A percentile compares a stretch with the other conserved stretches of the same genome.
Conservation (phyloP, 2,888 invertebrate genomes). For the Philonicus albiceps region DNA sequence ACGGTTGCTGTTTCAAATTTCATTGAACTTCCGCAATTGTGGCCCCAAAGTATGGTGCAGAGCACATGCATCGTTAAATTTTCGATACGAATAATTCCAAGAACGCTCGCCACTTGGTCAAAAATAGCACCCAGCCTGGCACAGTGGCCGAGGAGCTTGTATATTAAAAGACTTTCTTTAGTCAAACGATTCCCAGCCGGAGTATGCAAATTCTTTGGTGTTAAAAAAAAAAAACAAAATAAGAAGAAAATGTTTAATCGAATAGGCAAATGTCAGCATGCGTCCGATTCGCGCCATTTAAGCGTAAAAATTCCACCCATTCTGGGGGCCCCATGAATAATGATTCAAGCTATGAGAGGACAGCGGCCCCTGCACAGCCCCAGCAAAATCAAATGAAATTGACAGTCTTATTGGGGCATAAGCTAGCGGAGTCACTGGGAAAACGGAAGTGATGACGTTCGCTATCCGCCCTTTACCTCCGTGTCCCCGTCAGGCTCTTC, state of each 20-base stretch:
- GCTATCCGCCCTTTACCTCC: neutral
- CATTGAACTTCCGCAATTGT: neutral
- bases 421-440: neutral
- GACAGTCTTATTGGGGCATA: neutral
- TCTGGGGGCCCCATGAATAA: neutral
- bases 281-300: constrained; percentile 10
- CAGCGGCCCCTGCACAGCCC: neutral
- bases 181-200: neutral
- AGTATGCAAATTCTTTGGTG: neutral
- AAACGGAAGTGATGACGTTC: constrained; percentile 29
- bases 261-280: constrained; percentile 12
- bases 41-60: neutral
- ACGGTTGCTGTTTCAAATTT: neutral
- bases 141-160: neutral
- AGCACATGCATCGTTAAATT: neutral
- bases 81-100: constrained; percentile 4
- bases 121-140: neutral
- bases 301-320: neutral
- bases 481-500: neutral
- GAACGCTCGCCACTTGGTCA: constrained; percentile 17
- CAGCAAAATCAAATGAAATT: neutral
- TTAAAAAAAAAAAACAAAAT: neutral
- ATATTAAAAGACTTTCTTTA: neutral
- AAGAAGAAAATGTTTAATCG: neutral
- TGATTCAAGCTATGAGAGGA: neutral